Evolutionary conservation across 2,888 invertebrate species (phyloP).

Genomic region (Ommatoiulus sabulosus): DNA sequence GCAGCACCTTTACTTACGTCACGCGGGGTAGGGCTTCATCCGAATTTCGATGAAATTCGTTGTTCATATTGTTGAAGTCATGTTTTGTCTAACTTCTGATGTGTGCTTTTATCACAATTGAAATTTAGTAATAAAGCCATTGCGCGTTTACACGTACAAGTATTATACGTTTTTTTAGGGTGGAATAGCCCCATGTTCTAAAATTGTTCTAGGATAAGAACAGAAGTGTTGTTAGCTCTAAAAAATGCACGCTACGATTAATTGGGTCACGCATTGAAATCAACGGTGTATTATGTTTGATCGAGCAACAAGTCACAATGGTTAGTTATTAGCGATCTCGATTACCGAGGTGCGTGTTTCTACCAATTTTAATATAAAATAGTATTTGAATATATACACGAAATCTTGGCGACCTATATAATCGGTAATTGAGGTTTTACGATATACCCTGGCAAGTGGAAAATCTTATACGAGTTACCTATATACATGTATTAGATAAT

Average conservation of each 20-base stretch:
- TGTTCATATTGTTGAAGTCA: too few relatives aligned
- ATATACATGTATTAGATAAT: neutral
- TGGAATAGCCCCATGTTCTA: too few relatives aligned
- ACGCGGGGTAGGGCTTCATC: too few relatives aligned
- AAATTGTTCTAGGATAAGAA: too few relatives aligned
- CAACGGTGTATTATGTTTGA: neutral
- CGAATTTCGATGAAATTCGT: too few relatives aligned
- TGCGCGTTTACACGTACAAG: too few relatives aligned
- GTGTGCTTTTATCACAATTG: too few relatives aligned
- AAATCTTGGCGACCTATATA: neutral
- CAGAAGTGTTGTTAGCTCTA: too few relatives aligned
- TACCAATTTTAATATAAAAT: neutral
- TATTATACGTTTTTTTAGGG: too few relatives aligned
- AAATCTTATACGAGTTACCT: neutral
- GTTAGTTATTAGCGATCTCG: neutral
- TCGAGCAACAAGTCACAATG: neutral
- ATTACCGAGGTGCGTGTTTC: conserved; percentile 4
- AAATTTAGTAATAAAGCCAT: too few relatives aligned
- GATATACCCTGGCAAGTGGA: neutral
- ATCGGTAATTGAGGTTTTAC: neutral
- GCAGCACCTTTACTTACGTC: too few relatives aligned
- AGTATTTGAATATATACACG: neutral
- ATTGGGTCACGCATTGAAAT: neutral
- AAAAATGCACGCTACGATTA: neutral
- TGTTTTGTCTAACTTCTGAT: too few relatives aligned